Evolutionary conservation across 2,113 vertebrate species (phyloP).

Genomic region (Larimichthys crocea): DNA sequence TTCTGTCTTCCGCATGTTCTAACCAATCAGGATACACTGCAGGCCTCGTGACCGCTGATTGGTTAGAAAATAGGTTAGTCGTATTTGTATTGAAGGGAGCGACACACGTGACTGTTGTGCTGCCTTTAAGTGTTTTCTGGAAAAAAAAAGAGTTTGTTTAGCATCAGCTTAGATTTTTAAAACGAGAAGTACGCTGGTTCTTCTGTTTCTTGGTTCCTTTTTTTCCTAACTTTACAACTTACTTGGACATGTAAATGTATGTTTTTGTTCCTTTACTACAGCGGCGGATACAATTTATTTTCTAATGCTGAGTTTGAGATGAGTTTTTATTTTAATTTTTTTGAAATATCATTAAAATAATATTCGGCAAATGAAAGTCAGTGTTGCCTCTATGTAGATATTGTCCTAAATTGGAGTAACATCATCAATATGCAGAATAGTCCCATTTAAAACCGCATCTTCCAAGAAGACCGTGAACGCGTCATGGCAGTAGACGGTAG

Average conservation of each 20-base stretch:
- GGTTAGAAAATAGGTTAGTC: not conserved
- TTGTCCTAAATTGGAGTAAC: not conserved
- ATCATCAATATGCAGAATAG: not conserved
- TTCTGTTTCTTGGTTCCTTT: not conserved
- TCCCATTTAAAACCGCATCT: fast-evolving
- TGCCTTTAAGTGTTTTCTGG: constrained; percentile 20
- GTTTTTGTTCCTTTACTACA: not conserved
- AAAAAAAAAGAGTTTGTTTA: not conserved
- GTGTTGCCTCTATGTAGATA: too few relatives aligned
- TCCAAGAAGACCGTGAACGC: not conserved
- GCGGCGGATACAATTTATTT: not conserved
- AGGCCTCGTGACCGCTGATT: constrained; percentile 38
- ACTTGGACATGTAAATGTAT: not conserved
- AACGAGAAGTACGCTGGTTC: fast-evolving
- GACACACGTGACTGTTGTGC: constrained; percentile 30
- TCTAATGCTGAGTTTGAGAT: not conserved
- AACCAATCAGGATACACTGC: constrained; percentile 50
- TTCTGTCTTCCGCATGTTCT: not conserved
- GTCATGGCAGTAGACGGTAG: not conserved
- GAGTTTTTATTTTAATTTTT: too few relatives aligned
- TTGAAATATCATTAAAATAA: not conserved
- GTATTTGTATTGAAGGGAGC: constrained; percentile 29
- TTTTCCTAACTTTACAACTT: not conserved
- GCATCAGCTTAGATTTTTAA: not conserved
- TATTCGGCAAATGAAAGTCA: too few relatives aligned